Base-by-base conservation (phyloP, 2,888 invertebrate species). In the Drosophila kuntzei region DNA sequence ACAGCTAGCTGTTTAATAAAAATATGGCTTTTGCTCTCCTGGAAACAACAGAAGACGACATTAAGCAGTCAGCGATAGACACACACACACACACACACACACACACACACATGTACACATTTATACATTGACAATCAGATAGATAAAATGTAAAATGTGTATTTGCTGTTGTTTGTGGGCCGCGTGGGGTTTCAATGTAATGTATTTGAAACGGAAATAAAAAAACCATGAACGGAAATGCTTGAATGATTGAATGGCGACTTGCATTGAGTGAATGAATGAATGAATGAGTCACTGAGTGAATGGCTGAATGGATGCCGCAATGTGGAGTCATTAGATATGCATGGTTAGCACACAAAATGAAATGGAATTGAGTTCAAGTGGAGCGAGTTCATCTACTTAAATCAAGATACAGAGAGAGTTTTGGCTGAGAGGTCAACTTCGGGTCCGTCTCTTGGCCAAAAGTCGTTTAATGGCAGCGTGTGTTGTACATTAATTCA, bases 191-290 rank as follows among this genome's bases (percentile, higher is more conserved):
- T 62, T 60, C 69, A 67, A 62, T 81, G 85, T 67, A 84, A 76
- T 81, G 71, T 78, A 83, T 85, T 83, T 75, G 88, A 83, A 83
- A 81, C 86, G 89, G 82, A 83, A 85, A 85, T 85, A 70, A 87
- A 84, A 84, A 80, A 62, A 58, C 63, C 29, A 61, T 46, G 58
- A 61, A 58, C 79, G 89, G 88, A 89, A 85, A 62, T 81, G 81
- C 46, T 67, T 49, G 69, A 84, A 63, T 74, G 87, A 89, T 79
- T 79, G 71, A 81, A 70, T 62, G 78, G 79, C 70, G 46, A 51
- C 57, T 60, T 70, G 76, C 64, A 79, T 29, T 62, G 58, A 79
- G 14, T 41, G 59, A 73, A 11, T 41, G 39, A 43, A 2, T 29
- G 60, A 63, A 22, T 58, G 63, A 65, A 50, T 76, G 79, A 41